phyloP scores from a whole-genome alignment of 2,888 invertebrate genomes.

The Automeris io region DNA sequence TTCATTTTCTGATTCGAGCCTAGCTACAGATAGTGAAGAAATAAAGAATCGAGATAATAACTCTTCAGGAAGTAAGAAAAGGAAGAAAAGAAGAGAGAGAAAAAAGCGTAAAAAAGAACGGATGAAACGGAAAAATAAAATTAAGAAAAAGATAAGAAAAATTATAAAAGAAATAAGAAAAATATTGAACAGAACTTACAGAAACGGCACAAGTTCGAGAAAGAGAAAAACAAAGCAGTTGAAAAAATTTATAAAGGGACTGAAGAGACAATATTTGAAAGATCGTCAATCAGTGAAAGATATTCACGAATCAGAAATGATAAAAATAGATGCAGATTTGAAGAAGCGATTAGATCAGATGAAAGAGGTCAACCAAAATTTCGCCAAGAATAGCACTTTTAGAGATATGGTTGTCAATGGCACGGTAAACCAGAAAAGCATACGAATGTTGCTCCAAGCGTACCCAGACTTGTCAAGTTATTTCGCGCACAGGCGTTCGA shows the following conservation, averaged over 20 bases:
- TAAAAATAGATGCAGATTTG: slow-evolving; percentile 39
- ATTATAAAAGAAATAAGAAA: slow-evolving; percentile 46
- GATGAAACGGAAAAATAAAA: slow-evolving; percentile 37
- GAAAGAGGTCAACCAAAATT: slow-evolving; percentile 35
- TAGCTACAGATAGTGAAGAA: slow-evolving; percentile 45
- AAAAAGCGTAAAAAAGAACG: slow-evolving; percentile 28
- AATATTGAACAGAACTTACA: slow-evolving; percentile 41
- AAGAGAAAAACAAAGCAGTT: slow-evolving; percentile 51
- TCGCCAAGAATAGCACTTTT: slow-evolving; percentile 43
- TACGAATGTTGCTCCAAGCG: slow-evolving; percentile 35
- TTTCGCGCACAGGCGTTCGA: slow-evolving; percentile 20
- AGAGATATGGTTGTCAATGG: slow-evolving; percentile 48
- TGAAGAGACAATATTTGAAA: slow-evolving; percentile 49
- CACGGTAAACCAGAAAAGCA: slow-evolving; percentile 30
- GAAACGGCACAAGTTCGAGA: slow-evolving; percentile 40
- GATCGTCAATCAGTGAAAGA: slow-evolving; percentile 46
- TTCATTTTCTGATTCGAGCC: slow-evolving; percentile 44
- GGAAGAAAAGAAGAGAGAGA: slow-evolving; percentile 19
- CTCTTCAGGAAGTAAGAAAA: slow-evolving; percentile 24
- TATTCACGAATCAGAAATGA: slow-evolving; percentile 41
- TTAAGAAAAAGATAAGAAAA: slow-evolving; percentile 40
- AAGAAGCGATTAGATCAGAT: slow-evolving; percentile 35
- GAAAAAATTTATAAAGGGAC: slow-evolving; percentile 46
- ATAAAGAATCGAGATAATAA: slow-evolving; percentile 19
- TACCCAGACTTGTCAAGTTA: slow-evolving; percentile 43